Percentiles rank a stretch among this genome's conserved stretches.
These are phyloP conservation scores for Sebastes vulpes DNA, from an alignment of 2,797 vertebrate species.

Conservation along the genomic window DNA sequence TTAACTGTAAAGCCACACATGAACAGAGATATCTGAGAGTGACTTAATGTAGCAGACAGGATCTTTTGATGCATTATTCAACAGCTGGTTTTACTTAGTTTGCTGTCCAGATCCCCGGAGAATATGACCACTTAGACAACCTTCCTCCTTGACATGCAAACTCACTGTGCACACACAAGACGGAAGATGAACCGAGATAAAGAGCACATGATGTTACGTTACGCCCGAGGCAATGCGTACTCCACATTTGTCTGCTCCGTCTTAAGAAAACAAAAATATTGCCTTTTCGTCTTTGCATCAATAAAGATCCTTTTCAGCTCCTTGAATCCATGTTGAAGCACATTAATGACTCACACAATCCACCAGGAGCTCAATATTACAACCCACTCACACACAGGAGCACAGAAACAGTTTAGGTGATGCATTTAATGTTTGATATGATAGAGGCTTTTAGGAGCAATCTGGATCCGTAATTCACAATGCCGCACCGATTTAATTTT, in stretches of 20 bases:
- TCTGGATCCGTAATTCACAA: conserved; percentile 26
- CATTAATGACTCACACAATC: conserved; percentile 47
- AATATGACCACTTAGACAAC: conserved; percentile 30
- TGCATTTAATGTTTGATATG: conserved; percentile 14
- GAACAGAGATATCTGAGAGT: conserved; percentile 3
- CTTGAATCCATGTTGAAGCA: conserved; percentile 24
- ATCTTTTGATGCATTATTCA: conserved; percentile 55
- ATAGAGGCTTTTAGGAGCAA: conserved; percentile 29
- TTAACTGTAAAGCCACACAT: conserved; percentile 1
- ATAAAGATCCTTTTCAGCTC: conserved; percentile 12
- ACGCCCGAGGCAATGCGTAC: neutral
- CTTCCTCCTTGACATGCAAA: conserved; percentile 29
- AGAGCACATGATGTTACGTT: conserved; percentile 8
- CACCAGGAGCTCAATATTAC: conserved; percentile 21
- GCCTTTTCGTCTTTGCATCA: conserved; percentile 19
- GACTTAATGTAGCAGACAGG: conserved; percentile 41
- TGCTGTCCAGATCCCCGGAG: conserved; percentile 25
- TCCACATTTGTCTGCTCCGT: neutral
- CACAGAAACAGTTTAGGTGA: conserved; percentile 19
- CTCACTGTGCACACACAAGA: conserved; percentile 2
- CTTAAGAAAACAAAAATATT: neutral
- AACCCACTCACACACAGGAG: conserved; percentile 17
- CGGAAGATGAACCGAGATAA: conserved; percentile 9
- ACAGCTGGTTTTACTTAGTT: conserved; percentile 49
- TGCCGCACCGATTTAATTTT: conserved; percentile 21